Evolutionary conservation across 2,888 invertebrate genomes (phyloP), one percentile per base, ranked within the genome.

Genomic region (Emmelina monodactyla): DNA sequence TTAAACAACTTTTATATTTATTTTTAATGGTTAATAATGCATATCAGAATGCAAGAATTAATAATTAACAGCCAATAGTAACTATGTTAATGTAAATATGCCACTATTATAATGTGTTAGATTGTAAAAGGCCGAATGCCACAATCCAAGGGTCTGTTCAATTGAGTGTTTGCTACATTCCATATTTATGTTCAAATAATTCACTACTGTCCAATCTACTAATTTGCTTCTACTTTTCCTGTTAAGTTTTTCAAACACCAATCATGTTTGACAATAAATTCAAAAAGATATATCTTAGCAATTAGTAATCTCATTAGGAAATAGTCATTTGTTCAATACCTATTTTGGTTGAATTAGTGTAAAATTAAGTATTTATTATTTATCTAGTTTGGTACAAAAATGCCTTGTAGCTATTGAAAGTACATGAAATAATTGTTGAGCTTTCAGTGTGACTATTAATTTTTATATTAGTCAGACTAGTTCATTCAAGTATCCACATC

Each of bases 1-100:
- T 78, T 78, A 78, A 78, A 79, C 78, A 78, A 79, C 78, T 79
- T 79, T 78, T 78, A 78, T 78, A 78, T 79, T 76, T 61, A 61
- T 73, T 70, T 66, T 58, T 60, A 55, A 58, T 57, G 53, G 57
- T 58, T 68, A 57, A 62, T 58, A 60, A 71, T 65, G 72, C 78
- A 76, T 76, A 76, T 75, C 78, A 75, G 66, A 75, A 69, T 50
- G 61, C 71, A 60, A 73, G 62, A 60, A 69, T 62, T 68, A 62
- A 66, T 72, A 65, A 64, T 73, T 75, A 73, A 71, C 67, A 65
- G 64, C 63, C 67, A 67, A 69, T 76, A 72, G 71, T 68, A 63
- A 67, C 65, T 75, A 71, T 78, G 69, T 69, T 68, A 71, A 73
- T 79, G 78, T 79, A 78, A 72, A 78, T 79, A 75, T 69, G 63